Evolutionary conservation across 30 jellyfish, hydroid and myxozoan species (phyloP), one percentile per base, ranked within the genome.

Genomic region (Hydra vulgaris): DNA sequence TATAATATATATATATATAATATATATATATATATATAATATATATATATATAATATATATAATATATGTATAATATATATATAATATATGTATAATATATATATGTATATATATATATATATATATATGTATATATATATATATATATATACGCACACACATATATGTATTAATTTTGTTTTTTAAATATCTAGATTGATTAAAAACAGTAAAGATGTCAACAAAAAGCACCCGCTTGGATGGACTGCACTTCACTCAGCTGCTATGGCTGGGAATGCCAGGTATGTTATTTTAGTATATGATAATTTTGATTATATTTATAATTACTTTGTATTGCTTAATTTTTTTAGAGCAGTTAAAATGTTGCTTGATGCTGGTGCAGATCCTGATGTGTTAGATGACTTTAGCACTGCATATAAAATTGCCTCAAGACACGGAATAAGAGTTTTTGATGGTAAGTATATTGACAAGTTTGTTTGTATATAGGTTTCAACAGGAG

Each of bases 241-340:
- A 25, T 92, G 98, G 98, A 71, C 91, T 1, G 95, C 98, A 15
- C 82, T 92, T 69, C 98, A 92, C 70, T 88, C 86, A 18, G 98
- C 98, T 0, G 95, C 96, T 20, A 82, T 88, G 83, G 69, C 82
- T 82, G 96, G 96, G 15, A 83, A 88, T 24, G 74, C 95, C 83
- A 84, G 94, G 98, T 92, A 61, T 7, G 68, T n/a, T 4, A 27
- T 74, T 25, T 12, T 74, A 20, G 70, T 70, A 18, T 54, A 21
- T 25, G 16, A 4, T 73, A 76, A 53, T 25, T 25, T 22, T 22
- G 4, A n/a, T 26, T 26, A 5, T 1, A 73, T 1, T 18, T 21
- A 3, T 23, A 69, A 3, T 20, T 1, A 20, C 15, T 23, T 5
- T 21, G 5, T 3, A n/a, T 17, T 16, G 17, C n/a, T 16, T n/a